Percentiles rank a stretch among this genome's conserved stretches.
Evolutionary conservation across 2,113 vertebrate genomes (phyloP).

Genomic region (Barnardius zonarius): DNA sequence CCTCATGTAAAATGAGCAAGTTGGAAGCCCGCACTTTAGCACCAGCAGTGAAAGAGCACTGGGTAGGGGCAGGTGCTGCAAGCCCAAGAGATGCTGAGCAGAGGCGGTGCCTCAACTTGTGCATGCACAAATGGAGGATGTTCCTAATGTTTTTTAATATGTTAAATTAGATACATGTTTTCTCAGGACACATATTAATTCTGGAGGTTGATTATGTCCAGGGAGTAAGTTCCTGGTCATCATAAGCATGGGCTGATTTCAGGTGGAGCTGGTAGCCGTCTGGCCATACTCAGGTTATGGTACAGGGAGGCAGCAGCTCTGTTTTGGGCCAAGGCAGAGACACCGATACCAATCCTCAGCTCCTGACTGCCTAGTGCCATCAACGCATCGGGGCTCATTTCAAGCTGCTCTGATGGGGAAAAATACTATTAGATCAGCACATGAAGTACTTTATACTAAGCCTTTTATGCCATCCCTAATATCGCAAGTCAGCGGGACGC

Average conservation of each 20-base stretch:
- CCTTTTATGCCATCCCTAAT: background rate
- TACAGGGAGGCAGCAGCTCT: background rate
- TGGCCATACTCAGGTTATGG: accelerated
- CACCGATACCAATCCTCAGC: background rate
- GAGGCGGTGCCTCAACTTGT: background rate
- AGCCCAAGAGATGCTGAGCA: background rate
- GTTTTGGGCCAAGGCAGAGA: background rate
- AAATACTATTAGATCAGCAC: background rate
- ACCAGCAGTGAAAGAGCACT: background rate
- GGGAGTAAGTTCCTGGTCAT: background rate
- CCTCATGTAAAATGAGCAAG: background rate
- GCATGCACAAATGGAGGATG: background rate
- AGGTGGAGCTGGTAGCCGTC: background rate
- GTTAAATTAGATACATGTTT: background rate
- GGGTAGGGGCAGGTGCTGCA: background rate
- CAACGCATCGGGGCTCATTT: background rate
- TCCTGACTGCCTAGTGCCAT: accelerated
- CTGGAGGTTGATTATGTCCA: background rate
- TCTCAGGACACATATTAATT: background rate
- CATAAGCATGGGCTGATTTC: accelerated
- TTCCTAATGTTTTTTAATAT: background rate
- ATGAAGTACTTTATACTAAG: background rate
- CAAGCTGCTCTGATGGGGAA: background rate
- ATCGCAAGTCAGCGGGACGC: background rate
- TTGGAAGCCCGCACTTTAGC: background rate